Conservation (phyloP, 2,797 vertebrate genomes). For the Scolopax rusticola region DNA sequence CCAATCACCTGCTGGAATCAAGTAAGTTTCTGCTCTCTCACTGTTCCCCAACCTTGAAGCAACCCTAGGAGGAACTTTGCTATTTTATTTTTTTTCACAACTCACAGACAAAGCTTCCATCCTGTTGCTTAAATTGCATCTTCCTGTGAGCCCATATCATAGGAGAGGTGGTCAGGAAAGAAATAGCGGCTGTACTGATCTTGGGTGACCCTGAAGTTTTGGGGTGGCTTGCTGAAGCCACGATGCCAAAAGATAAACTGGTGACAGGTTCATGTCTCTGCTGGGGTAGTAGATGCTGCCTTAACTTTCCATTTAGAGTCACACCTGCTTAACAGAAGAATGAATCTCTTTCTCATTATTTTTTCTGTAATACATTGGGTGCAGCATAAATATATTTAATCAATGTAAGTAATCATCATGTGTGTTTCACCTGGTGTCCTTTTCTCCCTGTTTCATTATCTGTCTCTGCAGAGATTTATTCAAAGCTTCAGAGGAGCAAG, state of each 20-base stretch:
- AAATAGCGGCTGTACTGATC: neutral
- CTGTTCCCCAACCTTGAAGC: neutral
- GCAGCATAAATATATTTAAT: neutral
- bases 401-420: neutral
- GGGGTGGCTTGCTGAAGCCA: neutral
- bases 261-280: neutral
- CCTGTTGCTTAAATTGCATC: neutral
- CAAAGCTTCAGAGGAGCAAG: constrained; percentile 81
- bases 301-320: neutral
- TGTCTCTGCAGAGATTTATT: constrained; percentile 82
- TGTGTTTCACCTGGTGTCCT: neutral
- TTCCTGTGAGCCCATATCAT: neutral
- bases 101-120: neutral
- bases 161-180: neutral
- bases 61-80: neutral
- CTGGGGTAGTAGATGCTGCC: neutral
- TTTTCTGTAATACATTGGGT: neutral
- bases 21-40: constrained; percentile 79
- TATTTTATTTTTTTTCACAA: neutral
- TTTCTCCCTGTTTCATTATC: neutral
- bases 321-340: neutral
- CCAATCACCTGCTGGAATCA: constrained; percentile 88
- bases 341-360: neutral
- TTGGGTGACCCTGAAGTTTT: neutral
- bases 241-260: neutral